phyloP scores from a whole-genome alignment of 2,113 vertebrate genomes.

The Chlamydotis undulata region DNA sequence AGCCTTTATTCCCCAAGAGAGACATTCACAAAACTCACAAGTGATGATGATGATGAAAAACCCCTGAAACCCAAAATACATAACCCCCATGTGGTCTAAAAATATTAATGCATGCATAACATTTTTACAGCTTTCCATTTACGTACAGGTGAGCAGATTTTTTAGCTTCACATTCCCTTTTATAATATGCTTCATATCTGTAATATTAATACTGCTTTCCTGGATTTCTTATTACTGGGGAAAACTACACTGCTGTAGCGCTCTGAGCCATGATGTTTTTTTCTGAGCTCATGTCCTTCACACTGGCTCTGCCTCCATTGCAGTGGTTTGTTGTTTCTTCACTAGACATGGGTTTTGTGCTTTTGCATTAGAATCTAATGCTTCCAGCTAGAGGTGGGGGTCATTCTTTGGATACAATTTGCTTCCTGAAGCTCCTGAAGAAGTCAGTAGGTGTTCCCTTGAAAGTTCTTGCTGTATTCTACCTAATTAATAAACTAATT shows the following conservation, averaged over 20 bases:
- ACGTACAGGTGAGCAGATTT: neutral
- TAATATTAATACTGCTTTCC: neutral
- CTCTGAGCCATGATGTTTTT: fast-evolving
- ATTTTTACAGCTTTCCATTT: neutral
- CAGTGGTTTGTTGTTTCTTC: neutral
- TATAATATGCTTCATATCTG: neutral
- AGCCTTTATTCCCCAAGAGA: slow-evolving; percentile 11
- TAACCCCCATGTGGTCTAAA: neutral
- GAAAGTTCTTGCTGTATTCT: neutral
- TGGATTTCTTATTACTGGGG: neutral
- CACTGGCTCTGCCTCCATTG: neutral
- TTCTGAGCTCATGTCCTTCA: fast-evolving
- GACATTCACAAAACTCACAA: neutral
- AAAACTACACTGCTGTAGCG: neutral
- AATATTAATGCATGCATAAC: neutral
- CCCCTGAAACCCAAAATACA: neutral
- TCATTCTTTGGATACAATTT: neutral
- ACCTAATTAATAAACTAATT: neutral
- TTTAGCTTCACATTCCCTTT: neutral
- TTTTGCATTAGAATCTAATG: neutral
- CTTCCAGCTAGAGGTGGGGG: neutral
- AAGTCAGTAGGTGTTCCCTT: neutral
- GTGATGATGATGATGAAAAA: neutral
- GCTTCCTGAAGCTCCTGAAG: neutral
- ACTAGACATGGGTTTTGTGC: fast-evolving